Percentiles rank a stretch among this genome's conserved stretches.
Conservation (phyloP, 2,888 invertebrate species). For the Caenorhabditis sp. region DNA sequence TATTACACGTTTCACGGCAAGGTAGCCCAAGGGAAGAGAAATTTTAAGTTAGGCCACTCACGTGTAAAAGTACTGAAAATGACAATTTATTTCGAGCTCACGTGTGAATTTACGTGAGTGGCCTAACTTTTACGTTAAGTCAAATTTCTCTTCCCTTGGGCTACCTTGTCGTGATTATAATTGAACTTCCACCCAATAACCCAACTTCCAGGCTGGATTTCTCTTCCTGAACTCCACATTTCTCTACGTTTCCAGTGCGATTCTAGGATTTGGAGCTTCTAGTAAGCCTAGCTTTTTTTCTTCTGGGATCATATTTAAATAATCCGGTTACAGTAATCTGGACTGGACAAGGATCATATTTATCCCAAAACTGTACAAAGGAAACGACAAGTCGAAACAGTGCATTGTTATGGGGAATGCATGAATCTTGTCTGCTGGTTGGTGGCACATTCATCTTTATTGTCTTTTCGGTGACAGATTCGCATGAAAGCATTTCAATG, state of each 20-base stretch:
- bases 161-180: no score
- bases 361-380: constrained; percentile 64
- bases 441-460: constrained; percentile 96
- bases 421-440: constrained; percentile 88
- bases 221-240: constrained; percentile 74
- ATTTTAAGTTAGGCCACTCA: no score
- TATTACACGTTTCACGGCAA: no score
- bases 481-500: constrained; percentile 66
- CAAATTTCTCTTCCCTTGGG: no score
- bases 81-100: no score
- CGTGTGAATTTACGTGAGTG: no score
- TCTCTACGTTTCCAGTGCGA: constrained; percentile 72
- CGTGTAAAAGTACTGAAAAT: no score
- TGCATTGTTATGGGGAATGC: constrained; percentile 65
- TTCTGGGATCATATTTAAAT: not conserved
- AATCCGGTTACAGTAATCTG: constrained; percentile 59
- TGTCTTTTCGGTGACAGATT: constrained; percentile 87
- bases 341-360: constrained; percentile 70
- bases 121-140: no score
- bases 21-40: no score
- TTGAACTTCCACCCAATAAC: no score
- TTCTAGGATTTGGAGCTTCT: constrained; percentile 81
- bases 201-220: constrained; percentile 73
- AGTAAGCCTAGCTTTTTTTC: constrained; percentile 65
- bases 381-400: constrained; percentile 62